Percentiles rank a stretch among this genome's conserved stretches.
phyloP scores from a whole-genome alignment of 2,797 vertebrate species.

The Rhinoraja longicauda region DNA sequence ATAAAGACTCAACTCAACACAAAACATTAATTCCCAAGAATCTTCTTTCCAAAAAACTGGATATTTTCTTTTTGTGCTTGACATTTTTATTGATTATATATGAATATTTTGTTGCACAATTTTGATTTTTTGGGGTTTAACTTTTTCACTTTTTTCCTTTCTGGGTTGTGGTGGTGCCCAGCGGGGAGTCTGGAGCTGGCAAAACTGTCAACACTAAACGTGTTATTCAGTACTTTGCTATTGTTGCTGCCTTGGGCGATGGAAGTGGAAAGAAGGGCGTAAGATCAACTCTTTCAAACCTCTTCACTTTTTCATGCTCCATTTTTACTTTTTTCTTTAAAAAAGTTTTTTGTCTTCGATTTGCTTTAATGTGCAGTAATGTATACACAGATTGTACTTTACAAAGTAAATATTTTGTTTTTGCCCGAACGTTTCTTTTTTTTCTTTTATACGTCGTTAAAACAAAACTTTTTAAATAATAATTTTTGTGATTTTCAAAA shows the following conservation, averaged over 20 bases:
- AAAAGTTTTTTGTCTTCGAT: slow-evolving; percentile 49
- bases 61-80: background rate
- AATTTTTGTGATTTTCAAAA: slow-evolving; percentile 17
- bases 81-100: slow-evolving; percentile 23
- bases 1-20: background rate
- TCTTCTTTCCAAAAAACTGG: background rate
- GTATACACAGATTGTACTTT: background rate
- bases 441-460: slow-evolving; percentile 13
- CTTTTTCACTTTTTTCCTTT: slow-evolving; percentile 37
- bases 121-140: slow-evolving; percentile 36
- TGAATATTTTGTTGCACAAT: slow-evolving; percentile 35
- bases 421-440: slow-evolving; percentile 1
- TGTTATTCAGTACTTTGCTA: slow-evolving; percentile 99
- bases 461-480: slow-evolving; percentile 31
- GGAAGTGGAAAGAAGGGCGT: slow-evolving; percentile 85
- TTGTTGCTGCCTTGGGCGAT: slow-evolving; percentile 91
- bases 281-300: slow-evolving; percentile 59
- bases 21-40: background rate
- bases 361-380: slow-evolving; percentile 43
- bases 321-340: slow-evolving; percentile 49
- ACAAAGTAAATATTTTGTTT: slow-evolving; percentile 17
- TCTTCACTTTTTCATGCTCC: slow-evolving; percentile 45
- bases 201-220: slow-evolving; percentile 99
- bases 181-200: slow-evolving; percentile 98
- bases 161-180: slow-evolving; percentile 62